Conservation (phyloP, 2,797 vertebrate species). For the Selene dorsalis region DNA sequence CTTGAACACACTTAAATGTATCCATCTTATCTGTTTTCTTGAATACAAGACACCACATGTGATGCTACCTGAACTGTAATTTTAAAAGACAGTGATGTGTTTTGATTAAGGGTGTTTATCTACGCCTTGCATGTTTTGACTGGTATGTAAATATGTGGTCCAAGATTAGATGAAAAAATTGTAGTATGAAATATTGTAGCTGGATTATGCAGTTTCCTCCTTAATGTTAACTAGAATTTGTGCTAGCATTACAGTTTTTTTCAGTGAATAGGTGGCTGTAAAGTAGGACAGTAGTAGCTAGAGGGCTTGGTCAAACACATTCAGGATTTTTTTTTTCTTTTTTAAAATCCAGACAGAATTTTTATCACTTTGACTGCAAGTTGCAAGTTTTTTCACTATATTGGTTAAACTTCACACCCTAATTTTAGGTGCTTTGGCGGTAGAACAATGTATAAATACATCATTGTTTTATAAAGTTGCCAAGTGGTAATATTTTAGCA, state of each 20-base stretch:
- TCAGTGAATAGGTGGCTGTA: neutral
- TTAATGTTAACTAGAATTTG: too few species aligned
- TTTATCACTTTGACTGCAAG: neutral
- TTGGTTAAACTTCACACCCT: neutral
- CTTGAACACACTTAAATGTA: slow-evolving; percentile 12
- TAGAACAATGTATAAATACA: neutral
- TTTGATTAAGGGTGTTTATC: slow-evolving; percentile 7
- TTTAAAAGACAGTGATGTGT: neutral
- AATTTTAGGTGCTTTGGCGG: neutral
- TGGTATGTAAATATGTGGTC: neutral
- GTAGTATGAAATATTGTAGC: neutral
- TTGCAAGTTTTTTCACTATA: neutral
- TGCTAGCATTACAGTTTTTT: too few species aligned
- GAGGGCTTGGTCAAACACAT: neutral
- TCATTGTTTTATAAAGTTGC: neutral
- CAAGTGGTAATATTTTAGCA: neutral
- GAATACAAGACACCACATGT: neutral
- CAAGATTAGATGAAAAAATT: neutral
- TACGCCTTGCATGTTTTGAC: neutral
- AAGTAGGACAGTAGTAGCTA: neutral
- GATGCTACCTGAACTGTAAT: neutral
- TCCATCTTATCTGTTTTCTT: neutral
- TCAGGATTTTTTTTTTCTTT: neutral
- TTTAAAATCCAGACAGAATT: neutral
- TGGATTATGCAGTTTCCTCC: neutral